phyloP scores from a whole-genome alignment of 2,113 vertebrate species.

The Bos javanicus region DNA sequence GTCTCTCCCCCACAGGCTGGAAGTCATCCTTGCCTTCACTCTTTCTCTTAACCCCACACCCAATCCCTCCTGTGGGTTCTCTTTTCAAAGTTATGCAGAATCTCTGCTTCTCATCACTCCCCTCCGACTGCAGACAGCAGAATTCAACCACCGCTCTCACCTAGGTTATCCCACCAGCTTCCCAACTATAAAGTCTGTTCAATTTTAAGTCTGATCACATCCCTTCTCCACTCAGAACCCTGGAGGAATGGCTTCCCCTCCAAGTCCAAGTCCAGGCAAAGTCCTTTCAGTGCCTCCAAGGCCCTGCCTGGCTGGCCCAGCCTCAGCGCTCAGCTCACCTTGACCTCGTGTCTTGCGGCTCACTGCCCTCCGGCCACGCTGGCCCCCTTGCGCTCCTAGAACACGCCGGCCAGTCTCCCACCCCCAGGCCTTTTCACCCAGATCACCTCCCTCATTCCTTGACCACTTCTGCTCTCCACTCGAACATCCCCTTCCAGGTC shows the following conservation, averaged over 20 bases:
- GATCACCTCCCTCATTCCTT: not conserved
- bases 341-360: not conserved
- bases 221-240: not conserved
- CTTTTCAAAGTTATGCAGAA: not conserved
- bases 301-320: no score
- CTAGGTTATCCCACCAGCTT: not conserved
- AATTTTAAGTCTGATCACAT: not conserved
- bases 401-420: accelerated
- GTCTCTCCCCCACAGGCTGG: not conserved
- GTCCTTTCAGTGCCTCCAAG: not conserved
- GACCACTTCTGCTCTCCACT: not conserved
- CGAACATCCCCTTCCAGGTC: not conserved
- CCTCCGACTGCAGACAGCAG: accelerated
- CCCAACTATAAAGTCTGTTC: not conserved
- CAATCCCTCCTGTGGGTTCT: accelerated
- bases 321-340: accelerated
- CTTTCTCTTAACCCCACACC: not conserved
- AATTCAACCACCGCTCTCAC: not conserved
- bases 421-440: not conserved
- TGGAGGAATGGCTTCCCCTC: not conserved
- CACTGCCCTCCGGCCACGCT: not conserved
- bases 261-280: not conserved
- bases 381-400: not conserved
- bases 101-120: not conserved
- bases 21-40: not conserved